Percentiles rank a stretch among this genome's conserved stretches.
These are phyloP conservation scores for Myanophis thanlyinensis DNA, from an alignment of 2,113 vertebrate genomes.

Conservation along the genomic window DNA sequence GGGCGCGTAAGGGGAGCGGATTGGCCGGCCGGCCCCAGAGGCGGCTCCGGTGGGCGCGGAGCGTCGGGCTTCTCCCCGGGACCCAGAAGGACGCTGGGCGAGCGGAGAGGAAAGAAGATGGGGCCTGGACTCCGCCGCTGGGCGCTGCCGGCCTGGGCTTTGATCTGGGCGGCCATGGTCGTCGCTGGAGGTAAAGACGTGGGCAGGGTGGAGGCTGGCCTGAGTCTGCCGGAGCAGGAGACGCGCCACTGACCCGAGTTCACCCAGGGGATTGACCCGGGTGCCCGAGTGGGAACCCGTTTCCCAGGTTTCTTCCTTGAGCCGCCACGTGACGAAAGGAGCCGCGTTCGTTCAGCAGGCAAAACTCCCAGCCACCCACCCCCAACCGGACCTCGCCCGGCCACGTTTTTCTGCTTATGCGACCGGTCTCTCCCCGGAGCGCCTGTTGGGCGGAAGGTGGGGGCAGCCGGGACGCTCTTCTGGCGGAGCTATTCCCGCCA, in stretches of 20 bases:
- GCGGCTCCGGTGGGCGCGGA: neutral
- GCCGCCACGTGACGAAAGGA: neutral
- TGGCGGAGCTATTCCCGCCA: too few relatives aligned
- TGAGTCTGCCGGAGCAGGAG: neutral
- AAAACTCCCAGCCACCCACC: neutral
- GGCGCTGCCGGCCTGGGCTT: neutral
- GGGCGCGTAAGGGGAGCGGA: accelerated
- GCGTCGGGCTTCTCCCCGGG: neutral
- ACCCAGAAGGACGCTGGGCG: neutral
- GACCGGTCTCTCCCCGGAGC: too few relatives aligned
- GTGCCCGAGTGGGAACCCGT: neutral
- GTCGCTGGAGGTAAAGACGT: neutral
- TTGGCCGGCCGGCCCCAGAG: neutral
- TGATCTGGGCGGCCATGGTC: neutral
- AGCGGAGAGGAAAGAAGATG: neutral
- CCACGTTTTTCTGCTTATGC: neutral
- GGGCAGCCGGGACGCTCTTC: too few relatives aligned
- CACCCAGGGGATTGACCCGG: neutral
- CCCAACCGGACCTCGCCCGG: too few relatives aligned
- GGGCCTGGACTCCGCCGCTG: neutral
- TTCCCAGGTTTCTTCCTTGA: neutral
- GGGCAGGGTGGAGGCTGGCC: neutral
- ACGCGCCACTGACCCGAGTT: neutral
- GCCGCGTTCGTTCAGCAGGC: neutral
- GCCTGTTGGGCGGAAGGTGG: too few relatives aligned